Percentiles rank a stretch among this genome's conserved stretches.
Conservation (phyloP, 2,113 vertebrate species). For the Ranitomeya variabilis region DNA sequence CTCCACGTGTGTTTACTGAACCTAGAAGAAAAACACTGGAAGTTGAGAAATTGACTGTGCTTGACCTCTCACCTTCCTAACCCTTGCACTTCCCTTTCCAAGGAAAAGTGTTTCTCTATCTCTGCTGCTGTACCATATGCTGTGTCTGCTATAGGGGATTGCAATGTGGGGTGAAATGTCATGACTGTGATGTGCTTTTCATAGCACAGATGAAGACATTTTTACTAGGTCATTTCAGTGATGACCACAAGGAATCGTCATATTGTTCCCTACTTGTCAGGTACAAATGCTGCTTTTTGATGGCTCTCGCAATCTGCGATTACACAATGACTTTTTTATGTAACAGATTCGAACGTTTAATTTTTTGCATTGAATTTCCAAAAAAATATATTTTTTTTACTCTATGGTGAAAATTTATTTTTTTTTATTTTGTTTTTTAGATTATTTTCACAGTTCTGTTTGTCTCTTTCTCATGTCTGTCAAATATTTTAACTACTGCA, state of each 20-base stretch:
- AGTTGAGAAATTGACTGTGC: slow-evolving; percentile 57
- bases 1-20: slow-evolving; percentile 59
- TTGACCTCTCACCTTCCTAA: slow-evolving; percentile 55
- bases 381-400: too few species aligned
- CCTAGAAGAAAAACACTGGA: slow-evolving; percentile 58
- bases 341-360: too few species aligned
- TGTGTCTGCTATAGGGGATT: background rate
- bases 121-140: slow-evolving; percentile 54
- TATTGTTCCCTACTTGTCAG: background rate
- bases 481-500: too few species aligned
- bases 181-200: background rate
- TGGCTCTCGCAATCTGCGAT: background rate
- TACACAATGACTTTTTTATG: background rate
- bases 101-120: slow-evolving; percentile 53
- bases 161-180: background rate
- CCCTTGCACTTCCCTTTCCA: slow-evolving; percentile 54
- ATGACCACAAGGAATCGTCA: background rate
- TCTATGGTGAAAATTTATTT: too few species aligned
- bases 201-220: background rate
- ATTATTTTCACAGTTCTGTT: too few species aligned
- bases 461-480: too few species aligned
- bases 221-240: background rate
- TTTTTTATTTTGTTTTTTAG: too few species aligned
- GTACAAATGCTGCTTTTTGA: background rate
- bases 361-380: too few species aligned